A percentile compares a stretch with the other conserved stretches of the same genome.
Conservation (phyloP, 1,140 invertebrate species). For the Apis cerana region DNA sequence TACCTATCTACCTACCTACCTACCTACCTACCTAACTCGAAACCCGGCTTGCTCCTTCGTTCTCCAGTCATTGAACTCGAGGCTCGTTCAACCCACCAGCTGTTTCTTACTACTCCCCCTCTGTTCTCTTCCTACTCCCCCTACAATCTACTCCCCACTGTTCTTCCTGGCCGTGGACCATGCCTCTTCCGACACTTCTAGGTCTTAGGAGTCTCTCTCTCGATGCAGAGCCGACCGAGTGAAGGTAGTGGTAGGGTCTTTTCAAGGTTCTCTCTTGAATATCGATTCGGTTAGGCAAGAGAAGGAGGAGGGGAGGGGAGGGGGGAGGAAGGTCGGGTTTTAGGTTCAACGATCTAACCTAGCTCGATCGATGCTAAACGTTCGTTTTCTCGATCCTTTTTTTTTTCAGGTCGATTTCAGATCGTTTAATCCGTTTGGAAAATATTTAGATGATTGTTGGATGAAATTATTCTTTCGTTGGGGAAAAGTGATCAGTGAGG, state of each 20-base stretch:
- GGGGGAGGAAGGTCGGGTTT: slow-evolving; percentile 23
- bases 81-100: slow-evolving; percentile 77
- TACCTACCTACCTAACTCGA: slow-evolving; percentile 67
- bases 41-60: slow-evolving; percentile 63
- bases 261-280: slow-evolving; percentile 44
- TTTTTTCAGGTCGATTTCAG: too few relatives aligned
- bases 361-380: slow-evolving; percentile 5
- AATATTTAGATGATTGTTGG: too few relatives aligned
- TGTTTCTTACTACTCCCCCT: slow-evolving; percentile 74
- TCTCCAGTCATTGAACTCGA: slow-evolving; percentile 79
- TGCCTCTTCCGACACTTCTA: slow-evolving; percentile 51
- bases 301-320: not conserved
- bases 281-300: slow-evolving; percentile 28
- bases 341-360: slow-evolving; percentile 35
- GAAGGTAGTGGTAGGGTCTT: slow-evolving; percentile 26
- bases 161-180: slow-evolving; percentile 47
- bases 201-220: slow-evolving; percentile 7
- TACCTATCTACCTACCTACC: slow-evolving; percentile 62
- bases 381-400: not conserved
- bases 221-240: slow-evolving; percentile 4
- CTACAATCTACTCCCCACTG: slow-evolving; percentile 29
- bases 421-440: too few relatives aligned
- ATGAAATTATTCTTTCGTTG: too few relatives aligned
- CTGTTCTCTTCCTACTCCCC: slow-evolving; percentile 35
- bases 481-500: too few relatives aligned